These are phyloP conservation scores for Micropoecilia bifurca DNA, from an alignment of 2,797 vertebrate species.

Conservation along the genomic window DNA sequence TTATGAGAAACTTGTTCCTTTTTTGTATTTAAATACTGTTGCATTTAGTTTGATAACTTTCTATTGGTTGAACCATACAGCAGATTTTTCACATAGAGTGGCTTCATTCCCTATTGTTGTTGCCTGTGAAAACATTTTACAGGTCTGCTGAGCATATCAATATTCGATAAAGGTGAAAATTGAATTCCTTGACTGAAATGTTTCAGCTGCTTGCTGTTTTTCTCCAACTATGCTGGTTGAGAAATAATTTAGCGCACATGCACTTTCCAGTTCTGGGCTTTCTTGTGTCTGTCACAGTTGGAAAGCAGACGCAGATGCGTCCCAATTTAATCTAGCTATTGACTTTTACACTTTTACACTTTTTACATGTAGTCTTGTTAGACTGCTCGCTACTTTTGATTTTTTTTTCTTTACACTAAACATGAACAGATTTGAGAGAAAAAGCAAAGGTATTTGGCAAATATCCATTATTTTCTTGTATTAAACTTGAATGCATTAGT, in stretches of 20 bases:
- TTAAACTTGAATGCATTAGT: neutral
- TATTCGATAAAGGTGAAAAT: neutral
- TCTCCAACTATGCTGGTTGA: neutral
- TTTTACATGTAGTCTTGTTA: neutral
- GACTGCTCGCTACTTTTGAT: neutral
- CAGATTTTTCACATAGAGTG: neutral
- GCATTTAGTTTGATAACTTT: neutral
- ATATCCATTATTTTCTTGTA: neutral
- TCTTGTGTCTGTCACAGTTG: neutral
- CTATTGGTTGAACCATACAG: neutral
- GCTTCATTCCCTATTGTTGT: neutral
- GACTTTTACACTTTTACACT: neutral
- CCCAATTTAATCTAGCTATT: neutral
- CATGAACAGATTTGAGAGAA: neutral
- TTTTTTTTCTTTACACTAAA: neutral
- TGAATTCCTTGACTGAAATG: constrained; percentile 1
- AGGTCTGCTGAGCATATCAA: neutral
- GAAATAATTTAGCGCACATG: neutral
- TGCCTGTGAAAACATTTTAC: neutral
- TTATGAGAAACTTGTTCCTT: neutral
- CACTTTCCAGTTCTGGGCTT: neutral
- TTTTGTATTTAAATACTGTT: neutral
- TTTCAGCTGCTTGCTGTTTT: neutral
- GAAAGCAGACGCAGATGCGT: neutral
- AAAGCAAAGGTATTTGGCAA: neutral